Percentiles rank a stretch among this genome's conserved stretches.
Conservation (phyloP, 2,888 invertebrate genomes). For the Dolichomitus sp. region DNA sequence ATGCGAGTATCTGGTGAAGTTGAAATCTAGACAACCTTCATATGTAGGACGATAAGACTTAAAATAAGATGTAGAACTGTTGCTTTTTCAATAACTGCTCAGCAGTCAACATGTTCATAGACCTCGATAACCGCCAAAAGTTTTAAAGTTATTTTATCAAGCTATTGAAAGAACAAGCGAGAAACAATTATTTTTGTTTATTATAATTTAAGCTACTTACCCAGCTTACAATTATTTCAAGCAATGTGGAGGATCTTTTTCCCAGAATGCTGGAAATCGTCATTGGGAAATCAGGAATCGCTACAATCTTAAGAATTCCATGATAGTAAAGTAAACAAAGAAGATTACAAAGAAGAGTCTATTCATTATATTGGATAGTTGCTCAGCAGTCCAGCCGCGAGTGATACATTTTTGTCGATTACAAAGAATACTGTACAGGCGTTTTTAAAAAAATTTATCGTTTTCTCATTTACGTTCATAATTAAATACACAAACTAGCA, state of each 20-base stretch:
- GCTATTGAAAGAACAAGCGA: background rate
- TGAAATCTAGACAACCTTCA: conserved; percentile 5
- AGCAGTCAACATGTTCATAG: background rate
- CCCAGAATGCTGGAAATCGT: background rate
- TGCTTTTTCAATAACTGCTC: background rate
- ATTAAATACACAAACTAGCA: conserved; percentile 12
- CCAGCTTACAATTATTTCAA: background rate
- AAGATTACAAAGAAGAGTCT: conserved; percentile 1
- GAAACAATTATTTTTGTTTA: background rate
- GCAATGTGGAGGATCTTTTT: background rate
- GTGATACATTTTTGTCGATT: conserved; percentile 24
- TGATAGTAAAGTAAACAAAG: background rate
- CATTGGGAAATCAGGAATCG: background rate
- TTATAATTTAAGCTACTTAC: background rate
- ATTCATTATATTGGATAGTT: conserved; percentile 20
- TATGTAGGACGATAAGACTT: background rate
- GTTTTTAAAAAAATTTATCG: background rate
- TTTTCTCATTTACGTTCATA: conserved; percentile 2
- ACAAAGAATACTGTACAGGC: conserved; percentile 63
- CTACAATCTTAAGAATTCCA: no score
- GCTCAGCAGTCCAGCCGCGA: conserved; percentile 61
- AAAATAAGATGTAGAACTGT: background rate
- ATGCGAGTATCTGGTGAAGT: conserved; percentile 22
- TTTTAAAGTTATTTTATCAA: background rate
- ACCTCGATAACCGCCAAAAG: background rate